Evolutionary conservation across 2,113 vertebrate genomes (phyloP).

Genomic region (Rattus norvegicus): DNA sequence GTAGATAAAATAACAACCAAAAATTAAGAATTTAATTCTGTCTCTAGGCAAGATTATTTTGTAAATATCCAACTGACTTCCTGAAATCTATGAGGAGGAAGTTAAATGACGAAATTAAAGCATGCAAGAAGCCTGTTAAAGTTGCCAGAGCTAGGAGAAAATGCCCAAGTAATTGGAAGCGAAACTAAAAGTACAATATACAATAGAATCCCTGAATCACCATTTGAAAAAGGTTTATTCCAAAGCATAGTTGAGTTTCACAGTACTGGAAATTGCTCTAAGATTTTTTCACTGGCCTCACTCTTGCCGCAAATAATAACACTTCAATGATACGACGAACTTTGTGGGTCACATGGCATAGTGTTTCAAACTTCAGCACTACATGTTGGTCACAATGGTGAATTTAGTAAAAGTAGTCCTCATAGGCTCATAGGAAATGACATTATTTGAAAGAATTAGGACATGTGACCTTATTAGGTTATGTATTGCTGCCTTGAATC

Average conservation of each 20-base stretch:
- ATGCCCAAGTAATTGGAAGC: neutral
- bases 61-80: neutral
- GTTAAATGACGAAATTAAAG: neutral
- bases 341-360: neutral
- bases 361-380: neutral
- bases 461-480: neutral
- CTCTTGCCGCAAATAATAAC: neutral
- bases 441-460: neutral
- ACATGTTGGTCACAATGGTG: neutral
- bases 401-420: neutral
- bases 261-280: neutral
- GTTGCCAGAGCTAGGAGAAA: neutral
- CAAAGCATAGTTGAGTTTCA: neutral
- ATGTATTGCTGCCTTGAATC: neutral
- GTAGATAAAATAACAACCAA: neutral
- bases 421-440: too few species aligned
- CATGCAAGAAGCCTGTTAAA: neutral
- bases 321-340: neutral
- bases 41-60: neutral
- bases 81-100: neutral
- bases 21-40: neutral
- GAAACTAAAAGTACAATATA: neutral
- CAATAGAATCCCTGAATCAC: neutral
- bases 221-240: neutral
- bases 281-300: accelerated